phyloP scores from a whole-genome alignment of 2,113 vertebrate genomes.

The Stegostoma tigrinum region DNA sequence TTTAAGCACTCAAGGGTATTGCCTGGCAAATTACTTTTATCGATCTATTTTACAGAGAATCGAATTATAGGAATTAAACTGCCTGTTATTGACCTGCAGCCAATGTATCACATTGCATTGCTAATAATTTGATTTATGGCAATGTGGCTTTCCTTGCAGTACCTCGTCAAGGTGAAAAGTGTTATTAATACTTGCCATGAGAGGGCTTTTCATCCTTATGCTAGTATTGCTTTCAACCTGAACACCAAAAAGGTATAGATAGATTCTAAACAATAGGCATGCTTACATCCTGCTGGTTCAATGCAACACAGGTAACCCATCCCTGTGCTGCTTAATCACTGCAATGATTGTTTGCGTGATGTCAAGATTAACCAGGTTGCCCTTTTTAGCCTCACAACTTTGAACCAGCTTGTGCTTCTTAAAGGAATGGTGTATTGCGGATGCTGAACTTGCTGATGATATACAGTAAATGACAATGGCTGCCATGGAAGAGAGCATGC shows the following conservation, averaged over 20 bases:
- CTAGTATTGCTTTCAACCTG: no score
- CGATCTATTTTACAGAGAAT: background rate
- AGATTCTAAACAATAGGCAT: background rate
- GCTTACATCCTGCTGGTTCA: background rate
- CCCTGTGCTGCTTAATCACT: background rate
- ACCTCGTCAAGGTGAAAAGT: background rate
- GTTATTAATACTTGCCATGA: background rate
- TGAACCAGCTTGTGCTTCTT: background rate
- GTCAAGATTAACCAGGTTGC: background rate
- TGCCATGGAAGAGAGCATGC: background rate
- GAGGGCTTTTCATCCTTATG: background rate
- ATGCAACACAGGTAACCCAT: no score
- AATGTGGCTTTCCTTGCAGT: background rate
- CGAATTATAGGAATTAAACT: slow-evolving; percentile 23
- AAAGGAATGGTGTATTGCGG: background rate
- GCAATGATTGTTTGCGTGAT: no score
- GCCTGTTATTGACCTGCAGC: slow-evolving; percentile 17
- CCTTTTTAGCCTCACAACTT: background rate
- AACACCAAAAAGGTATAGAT: background rate
- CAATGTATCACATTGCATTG: slow-evolving; percentile 10
- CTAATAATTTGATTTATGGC: slow-evolving; percentile 14
- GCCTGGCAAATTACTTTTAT: slow-evolving; percentile 7
- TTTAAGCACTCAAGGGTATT: background rate
- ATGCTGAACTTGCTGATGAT: background rate
- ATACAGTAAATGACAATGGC: background rate